A percentile compares a stretch with the other conserved stretches of the same genome.
Conservation (phyloP, 2,888 invertebrate species). For the Leistus spinibarbis region DNA sequence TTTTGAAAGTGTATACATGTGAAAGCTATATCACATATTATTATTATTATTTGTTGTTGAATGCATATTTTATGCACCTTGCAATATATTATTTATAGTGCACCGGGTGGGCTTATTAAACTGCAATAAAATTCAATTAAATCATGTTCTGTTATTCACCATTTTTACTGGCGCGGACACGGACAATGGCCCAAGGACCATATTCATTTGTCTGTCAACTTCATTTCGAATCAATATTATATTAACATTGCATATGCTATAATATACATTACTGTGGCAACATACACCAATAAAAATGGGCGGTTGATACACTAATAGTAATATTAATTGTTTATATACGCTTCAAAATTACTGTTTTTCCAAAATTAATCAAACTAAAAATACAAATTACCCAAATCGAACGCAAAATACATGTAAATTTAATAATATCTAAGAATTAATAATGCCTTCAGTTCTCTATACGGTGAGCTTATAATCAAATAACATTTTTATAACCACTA, state of each 20-base stretch:
- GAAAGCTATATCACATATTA: background rate
- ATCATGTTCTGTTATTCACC: background rate
- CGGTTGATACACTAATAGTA: too few relatives aligned
- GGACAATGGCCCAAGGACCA: background rate
- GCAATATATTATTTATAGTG: slow-evolving; percentile 12
- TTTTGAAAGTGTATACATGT: slow-evolving; percentile 26
- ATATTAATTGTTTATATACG: too few relatives aligned
- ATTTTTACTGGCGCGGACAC: background rate
- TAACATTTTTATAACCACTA: too few relatives aligned
- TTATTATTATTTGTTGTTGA: background rate
- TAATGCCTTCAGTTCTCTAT: too few relatives aligned
- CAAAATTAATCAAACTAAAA: too few relatives aligned
- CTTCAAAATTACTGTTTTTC: too few relatives aligned
- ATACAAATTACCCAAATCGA: too few relatives aligned
- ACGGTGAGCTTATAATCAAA: too few relatives aligned
- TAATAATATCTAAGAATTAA: too few relatives aligned
- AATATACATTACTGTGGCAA: too few relatives aligned
- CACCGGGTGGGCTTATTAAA: slow-evolving; percentile 17
- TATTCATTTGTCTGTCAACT: background rate
- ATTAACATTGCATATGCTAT: background rate
- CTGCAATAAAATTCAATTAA: slow-evolving; percentile 11
- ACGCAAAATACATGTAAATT: too few relatives aligned
- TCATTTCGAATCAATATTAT: background rate
- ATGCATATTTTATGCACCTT: slow-evolving; percentile 10
- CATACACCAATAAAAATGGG: too few relatives aligned